Percentiles rank a stretch among this genome's conserved stretches.
Conservation (phyloP, 2,888 invertebrate genomes). For the Charanyca ferruginea region DNA sequence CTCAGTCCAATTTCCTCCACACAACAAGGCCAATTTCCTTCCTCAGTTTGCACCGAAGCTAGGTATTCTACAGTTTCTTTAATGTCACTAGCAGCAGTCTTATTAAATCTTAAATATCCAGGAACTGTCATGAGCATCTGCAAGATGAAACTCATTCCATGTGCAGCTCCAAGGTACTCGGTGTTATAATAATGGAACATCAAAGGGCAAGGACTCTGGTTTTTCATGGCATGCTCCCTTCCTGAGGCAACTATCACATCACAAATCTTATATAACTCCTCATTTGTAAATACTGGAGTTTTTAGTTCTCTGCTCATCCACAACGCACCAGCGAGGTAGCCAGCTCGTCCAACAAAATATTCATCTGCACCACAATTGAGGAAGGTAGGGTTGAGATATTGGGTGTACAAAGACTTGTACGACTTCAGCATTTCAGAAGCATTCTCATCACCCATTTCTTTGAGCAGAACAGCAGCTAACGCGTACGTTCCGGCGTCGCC, state of each 20-base stretch:
- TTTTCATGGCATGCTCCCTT: constrained; percentile 91
- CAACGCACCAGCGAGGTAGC: constrained; percentile 94
- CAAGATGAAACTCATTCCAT: constrained; percentile 89
- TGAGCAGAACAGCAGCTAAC: constrained; percentile 92
- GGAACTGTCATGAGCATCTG: constrained; percentile 90
- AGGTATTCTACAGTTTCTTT: constrained; percentile 93
- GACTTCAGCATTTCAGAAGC: constrained; percentile 77
- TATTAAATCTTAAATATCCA: constrained; percentile 90
- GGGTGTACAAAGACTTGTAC: constrained; percentile 81
- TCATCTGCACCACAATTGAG: constrained; percentile 95
- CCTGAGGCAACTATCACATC: constrained; percentile 94
- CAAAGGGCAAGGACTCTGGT: constrained; percentile 92
- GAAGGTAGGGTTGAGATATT: constrained; percentile 86
- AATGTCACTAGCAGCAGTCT: constrained; percentile 90
- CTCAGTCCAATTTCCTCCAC: constrained; percentile 92
- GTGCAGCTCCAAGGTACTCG: constrained; percentile 94
- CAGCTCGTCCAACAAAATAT: constrained; percentile 96
- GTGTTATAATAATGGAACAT: constrained; percentile 95
- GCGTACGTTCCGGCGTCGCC: constrained; percentile 95
- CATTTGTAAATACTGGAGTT: constrained; percentile 80
- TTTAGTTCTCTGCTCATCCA: constrained; percentile 93
- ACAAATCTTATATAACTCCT: constrained; percentile 92
- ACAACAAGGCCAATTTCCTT: constrained; percentile 95
- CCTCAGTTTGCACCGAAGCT: constrained; percentile 92
- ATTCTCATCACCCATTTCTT: constrained; percentile 85